Conservation (phyloP, 1,140 invertebrate species). For the Augochlora pura region DNA sequence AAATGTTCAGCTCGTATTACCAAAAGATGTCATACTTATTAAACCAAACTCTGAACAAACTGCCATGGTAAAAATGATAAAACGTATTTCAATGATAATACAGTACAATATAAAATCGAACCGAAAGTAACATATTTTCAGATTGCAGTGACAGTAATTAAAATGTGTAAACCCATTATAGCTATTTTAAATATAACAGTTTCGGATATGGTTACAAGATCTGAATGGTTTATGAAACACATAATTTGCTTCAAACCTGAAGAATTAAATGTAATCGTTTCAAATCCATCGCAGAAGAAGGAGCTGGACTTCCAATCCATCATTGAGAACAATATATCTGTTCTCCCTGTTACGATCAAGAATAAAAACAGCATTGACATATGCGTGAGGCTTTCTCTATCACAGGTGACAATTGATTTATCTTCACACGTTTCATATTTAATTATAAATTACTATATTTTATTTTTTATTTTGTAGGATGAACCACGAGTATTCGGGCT, state of each 20-base stretch:
- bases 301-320: constrained; percentile 67
- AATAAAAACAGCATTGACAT: constrained; percentile 74
- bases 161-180: constrained; percentile 69
- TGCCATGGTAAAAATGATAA: constrained; percentile 65
- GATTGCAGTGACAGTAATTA: constrained; percentile 71
- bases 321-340: constrained; percentile 57
- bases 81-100: not conserved
- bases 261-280: constrained; percentile 66
- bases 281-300: constrained; percentile 51
- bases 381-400: constrained; percentile 63
- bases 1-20: constrained; percentile 67
- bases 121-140: constrained; percentile 47
- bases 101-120: not conserved
- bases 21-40: constrained; percentile 67
- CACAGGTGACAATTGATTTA: constrained; percentile 58
- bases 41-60: constrained; percentile 67
- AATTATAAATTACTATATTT: not conserved
- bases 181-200: constrained; percentile 66
- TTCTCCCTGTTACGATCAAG: constrained; percentile 66
- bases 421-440: not conserved
- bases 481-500: constrained; percentile 59
- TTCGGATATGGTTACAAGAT: constrained; percentile 72
- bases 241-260: constrained; percentile 75
- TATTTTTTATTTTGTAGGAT: constrained; percentile 37
- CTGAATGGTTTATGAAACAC: constrained; percentile 70